These are phyloP conservation scores for Trichogramma evanescens DNA, from an alignment of 2,888 invertebrate genomes.

Conservation along the genomic window DNA sequence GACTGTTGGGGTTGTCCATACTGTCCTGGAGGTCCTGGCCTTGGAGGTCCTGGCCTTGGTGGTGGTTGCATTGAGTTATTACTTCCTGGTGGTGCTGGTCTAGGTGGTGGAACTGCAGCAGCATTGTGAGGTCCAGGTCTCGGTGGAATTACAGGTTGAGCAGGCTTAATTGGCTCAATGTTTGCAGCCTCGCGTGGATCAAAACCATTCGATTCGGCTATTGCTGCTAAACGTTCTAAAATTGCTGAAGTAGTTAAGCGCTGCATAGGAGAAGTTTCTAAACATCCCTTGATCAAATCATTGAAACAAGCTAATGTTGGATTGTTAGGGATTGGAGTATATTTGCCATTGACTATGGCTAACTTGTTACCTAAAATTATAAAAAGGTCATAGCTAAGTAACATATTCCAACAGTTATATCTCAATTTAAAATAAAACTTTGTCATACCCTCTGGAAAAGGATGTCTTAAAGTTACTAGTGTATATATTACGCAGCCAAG, in stretches of 20 bases:
- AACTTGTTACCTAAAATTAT: slow-evolving; percentile 64
- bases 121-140: slow-evolving; percentile 31
- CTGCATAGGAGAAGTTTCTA: slow-evolving; percentile 74
- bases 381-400: neutral
- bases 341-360: slow-evolving; percentile 94
- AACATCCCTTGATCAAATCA: slow-evolving; percentile 69
- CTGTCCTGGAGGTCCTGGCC: slow-evolving; percentile 18
- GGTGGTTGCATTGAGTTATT: slow-evolving; percentile 32
- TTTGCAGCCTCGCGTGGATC: slow-evolving; percentile 73
- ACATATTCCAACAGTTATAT: neutral
- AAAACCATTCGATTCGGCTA: slow-evolving; percentile 79
- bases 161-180: slow-evolving; percentile 48
- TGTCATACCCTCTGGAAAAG: slow-evolving; percentile 80
- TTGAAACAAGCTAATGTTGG: slow-evolving; percentile 77
- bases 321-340: slow-evolving; percentile 73
- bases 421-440: neutral
- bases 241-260: slow-evolving; percentile 73
- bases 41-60: slow-evolving; percentile 25
- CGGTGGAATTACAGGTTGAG: slow-evolving; percentile 35
- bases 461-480: slow-evolving; percentile 88
- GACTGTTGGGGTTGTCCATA: slow-evolving; percentile 31
- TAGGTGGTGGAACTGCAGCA: slow-evolving; percentile 26
- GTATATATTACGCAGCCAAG: slow-evolving; percentile 91
- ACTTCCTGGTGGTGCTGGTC: slow-evolving; percentile 32
- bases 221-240: slow-evolving; percentile 78